Conservation (phyloP, 2,113 vertebrate species). For the Corydoras maculifer region DNA sequence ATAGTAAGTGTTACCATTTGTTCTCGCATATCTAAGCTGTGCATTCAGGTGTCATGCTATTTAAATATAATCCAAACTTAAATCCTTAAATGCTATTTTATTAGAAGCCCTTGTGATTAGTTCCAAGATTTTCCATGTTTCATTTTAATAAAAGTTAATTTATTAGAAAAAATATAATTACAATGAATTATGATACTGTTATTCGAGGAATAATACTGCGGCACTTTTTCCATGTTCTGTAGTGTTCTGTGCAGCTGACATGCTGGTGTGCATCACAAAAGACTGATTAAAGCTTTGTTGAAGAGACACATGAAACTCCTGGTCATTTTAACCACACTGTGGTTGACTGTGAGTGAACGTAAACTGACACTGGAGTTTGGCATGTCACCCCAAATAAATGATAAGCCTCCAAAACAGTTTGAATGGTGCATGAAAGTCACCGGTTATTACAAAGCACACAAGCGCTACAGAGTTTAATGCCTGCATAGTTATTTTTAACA, state of each 20-base stretch:
- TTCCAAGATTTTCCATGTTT: too few species aligned
- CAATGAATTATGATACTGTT: slow-evolving; percentile 19
- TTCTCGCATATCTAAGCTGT: too few species aligned
- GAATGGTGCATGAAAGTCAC: background rate
- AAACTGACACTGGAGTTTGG: background rate
- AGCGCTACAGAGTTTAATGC: background rate
- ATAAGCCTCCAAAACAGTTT: background rate
- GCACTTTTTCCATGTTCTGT: slow-evolving; percentile 9
- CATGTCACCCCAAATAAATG: background rate
- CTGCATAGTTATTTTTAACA: slow-evolving; percentile 5
- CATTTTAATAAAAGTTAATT: too few species aligned
- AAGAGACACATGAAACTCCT: background rate
- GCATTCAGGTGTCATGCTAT: too few species aligned
- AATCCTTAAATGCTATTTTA: too few species aligned
- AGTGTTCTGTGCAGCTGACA: background rate
- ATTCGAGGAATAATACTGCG: background rate
- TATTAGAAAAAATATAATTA: too few species aligned
- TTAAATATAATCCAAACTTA: too few species aligned
- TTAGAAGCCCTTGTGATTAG: too few species aligned
- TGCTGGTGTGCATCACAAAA: background rate
- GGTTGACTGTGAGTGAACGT: background rate
- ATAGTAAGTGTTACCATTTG: too few species aligned
- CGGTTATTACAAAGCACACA: slow-evolving; percentile 1
- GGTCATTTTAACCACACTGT: background rate
- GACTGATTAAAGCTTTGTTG: slow-evolving; percentile 1